These are phyloP conservation scores for Caenorhabditis becei DNA, from an alignment of 2,888 invertebrate genomes.

Conservation along the genomic window DNA sequence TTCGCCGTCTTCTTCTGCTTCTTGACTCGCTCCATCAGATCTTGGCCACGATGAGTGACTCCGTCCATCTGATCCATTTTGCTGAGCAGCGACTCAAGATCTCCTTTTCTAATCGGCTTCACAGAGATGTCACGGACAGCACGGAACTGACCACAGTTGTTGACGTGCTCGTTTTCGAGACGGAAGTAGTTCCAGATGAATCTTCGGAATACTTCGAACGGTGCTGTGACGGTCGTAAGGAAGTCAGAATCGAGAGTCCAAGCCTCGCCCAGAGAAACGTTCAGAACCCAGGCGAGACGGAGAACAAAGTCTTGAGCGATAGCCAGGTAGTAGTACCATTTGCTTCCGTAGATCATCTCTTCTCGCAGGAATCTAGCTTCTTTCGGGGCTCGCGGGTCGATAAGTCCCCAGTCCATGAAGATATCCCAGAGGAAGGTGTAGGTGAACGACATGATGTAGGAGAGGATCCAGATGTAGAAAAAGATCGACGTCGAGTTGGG, in stretches of 20 bases:
- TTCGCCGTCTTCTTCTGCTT: conserved; percentile 80
- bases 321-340: conserved; percentile 92
- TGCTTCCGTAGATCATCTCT: conserved; percentile 81
- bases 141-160: conserved; percentile 97
- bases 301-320: conserved; percentile 95
- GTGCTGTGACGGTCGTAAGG: conserved; percentile 79
- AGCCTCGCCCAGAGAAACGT: conserved; percentile 85
- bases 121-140: conserved; percentile 98
- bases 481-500: conserved; percentile 77
- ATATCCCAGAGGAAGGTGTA: conserved; percentile 99
- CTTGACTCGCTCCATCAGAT: conserved; percentile 79
- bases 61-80: conserved; percentile 81
- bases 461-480: conserved; percentile 88
- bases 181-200: conserved; percentile 99
- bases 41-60: conserved; percentile 80
- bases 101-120: conserved; percentile 88
- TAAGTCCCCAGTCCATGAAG: conserved; percentile 93
- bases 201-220: conserved; percentile 84
- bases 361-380: conserved; percentile 87
- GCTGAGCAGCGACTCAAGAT: conserved; percentile 76
- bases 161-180: conserved; percentile 97
- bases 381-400: conserved; percentile 90
- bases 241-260: conserved; percentile 81
- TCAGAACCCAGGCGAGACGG: conserved; percentile 93
- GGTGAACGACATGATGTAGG: conserved; percentile 87